Evolutionary conservation across 2,113 vertebrate species (phyloP), one percentile per base, ranked within the genome.

Genomic region (Anolis sagrei): DNA sequence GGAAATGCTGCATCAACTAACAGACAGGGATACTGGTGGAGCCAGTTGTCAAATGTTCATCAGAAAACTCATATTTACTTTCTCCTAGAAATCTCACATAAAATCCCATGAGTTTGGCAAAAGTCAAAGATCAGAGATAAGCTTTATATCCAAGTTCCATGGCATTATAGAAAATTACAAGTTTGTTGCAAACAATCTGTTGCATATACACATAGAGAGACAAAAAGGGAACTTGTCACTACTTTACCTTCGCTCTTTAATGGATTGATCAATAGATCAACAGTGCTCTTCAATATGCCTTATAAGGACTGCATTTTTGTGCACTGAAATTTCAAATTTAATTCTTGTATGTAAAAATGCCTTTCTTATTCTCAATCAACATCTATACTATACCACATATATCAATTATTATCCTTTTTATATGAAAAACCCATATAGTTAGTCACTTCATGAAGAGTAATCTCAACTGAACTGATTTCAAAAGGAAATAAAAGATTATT

Each of bases 141-240:
- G 89, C 83, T 91, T 79, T 74, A 88, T 86, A 79, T 86, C 84
- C 91, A 83, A 92, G 88, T 93, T 94, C 93, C 90, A 93, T 51
- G n/a, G n/a, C 89, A 92, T 92, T 92, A 92, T 93, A 93, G 93
- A 92, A 94, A 91, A 93, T 72, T 86, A 82, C 87, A 92, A 91
- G 90, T 91, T 92, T 92, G 88, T 91, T 90, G 64, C 36, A 92
- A 88, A 86, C 91, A 86, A 64, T 44, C 39, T 44, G 5, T 74
- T 29, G 86, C 58, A 89, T 78, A 81, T 89, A 90, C 34, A 86
- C 44, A 91, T 78, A 77, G 89, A 91, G 23, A 74, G 29, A 85
- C 58, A 91, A 76, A 84, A 89, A 90, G 34, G 79, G 69, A 54
- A 89, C 85, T 76, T 90, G 80, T 93, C 79, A 83, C 68, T 90